A percentile compares a stretch with the other conserved stretches of the same genome.
phyloP scores from a whole-genome alignment of 1,140 invertebrate species.

The Geopemphigus sp. region DNA sequence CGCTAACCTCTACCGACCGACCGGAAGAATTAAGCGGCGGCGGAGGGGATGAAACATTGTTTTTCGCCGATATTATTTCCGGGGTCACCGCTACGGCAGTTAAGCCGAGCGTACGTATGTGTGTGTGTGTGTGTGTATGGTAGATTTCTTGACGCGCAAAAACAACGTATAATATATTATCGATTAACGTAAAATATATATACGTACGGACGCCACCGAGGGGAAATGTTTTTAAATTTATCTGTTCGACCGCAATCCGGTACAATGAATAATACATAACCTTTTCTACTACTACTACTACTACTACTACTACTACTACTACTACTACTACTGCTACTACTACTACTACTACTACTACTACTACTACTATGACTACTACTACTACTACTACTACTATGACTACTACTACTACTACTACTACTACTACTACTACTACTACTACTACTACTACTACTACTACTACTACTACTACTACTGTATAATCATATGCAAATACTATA shows the following conservation, averaged over 20 bases:
- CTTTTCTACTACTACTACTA: neutral
- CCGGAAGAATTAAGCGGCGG: constrained; percentile 14
- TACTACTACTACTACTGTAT: neutral
- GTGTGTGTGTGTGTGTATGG: neutral
- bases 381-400: neutral
- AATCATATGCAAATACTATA: too few relatives aligned
- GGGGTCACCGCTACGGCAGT: neutral
- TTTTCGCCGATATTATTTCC: constrained; percentile 20
- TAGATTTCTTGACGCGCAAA: neutral
- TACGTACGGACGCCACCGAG: too few relatives aligned
- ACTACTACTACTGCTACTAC: neutral
- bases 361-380: neutral
- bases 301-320: neutral
- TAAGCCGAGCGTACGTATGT: neutral
- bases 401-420: neutral
- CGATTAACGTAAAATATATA: neutral
- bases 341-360: neutral
- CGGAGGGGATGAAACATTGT: constrained; percentile 18
- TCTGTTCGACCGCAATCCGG: neutral
- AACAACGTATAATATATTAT: neutral
- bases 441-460: neutral
- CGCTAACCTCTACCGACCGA: neutral
- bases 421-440: neutral
- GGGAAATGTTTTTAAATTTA: constrained; percentile 4
- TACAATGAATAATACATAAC: neutral